Evolutionary conservation across 1,140 invertebrate genomes (phyloP).

Genomic region (Drosophila ogumai): DNA sequence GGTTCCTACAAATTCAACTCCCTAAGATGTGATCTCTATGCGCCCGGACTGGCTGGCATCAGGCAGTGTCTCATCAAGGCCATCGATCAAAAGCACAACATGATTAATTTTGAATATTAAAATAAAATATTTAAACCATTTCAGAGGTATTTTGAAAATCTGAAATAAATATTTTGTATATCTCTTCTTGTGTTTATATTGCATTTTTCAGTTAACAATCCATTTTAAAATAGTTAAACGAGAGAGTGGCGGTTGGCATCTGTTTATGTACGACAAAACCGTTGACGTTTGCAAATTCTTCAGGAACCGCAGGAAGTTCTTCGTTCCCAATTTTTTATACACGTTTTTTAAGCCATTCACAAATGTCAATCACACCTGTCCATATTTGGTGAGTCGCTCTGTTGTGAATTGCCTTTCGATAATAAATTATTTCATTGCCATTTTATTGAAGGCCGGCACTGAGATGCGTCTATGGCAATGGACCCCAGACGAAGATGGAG

Average conservation of each 20-base stretch:
- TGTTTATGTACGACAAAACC: conserved; percentile 33
- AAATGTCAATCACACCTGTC: conserved; percentile 44
- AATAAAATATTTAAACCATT: too few species aligned
- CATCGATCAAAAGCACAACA: conserved; percentile 31
- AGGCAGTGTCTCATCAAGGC: conserved; percentile 42
- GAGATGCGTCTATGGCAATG: conserved; percentile 19
- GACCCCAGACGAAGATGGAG: conserved; percentile 9
- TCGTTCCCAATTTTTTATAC: conserved; percentile 31
- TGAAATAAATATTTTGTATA: not conserved
- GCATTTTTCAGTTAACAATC: not conserved
- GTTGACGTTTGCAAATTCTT: conserved; percentile 45
- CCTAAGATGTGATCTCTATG: not conserved
- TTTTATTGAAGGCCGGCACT: conserved; percentile 17
- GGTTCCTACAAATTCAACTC: conserved; percentile 32
- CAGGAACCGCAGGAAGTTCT: not conserved
- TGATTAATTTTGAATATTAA: too few species aligned
- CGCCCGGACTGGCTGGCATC: not conserved
- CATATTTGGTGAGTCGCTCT: conserved; percentile 27
- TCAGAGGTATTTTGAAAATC: conserved; percentile 10
- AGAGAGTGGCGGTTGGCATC: conserved; percentile 52
- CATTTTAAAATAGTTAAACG: conserved; percentile 25
- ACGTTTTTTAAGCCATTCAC: conserved; percentile 13
- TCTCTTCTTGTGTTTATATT: not conserved
- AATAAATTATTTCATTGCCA: conserved; percentile 22
- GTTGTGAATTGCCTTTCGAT: not conserved